A percentile compares a stretch with the other conserved stretches of the same genome.
These are phyloP conservation scores for Phalacrocorax aristotelis DNA, from an alignment of 2,113 vertebrate species.

Conservation along the genomic window DNA sequence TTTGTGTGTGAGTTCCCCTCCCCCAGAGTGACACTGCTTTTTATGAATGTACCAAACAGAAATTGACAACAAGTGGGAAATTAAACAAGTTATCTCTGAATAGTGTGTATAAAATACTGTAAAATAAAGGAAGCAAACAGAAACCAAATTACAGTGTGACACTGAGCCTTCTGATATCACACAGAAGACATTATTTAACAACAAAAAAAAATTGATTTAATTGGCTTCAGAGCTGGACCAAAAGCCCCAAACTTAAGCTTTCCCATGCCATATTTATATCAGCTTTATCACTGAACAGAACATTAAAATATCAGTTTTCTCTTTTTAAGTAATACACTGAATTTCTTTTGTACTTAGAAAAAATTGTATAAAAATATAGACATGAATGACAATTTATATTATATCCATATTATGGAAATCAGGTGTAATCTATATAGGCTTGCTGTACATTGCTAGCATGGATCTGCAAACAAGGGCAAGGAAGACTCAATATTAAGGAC, in stretches of 20 bases:
- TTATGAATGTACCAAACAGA: not conserved
- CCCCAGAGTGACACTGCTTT: not conserved
- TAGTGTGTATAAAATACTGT: not conserved
- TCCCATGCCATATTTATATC: not conserved
- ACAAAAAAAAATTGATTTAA: not conserved
- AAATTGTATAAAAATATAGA: not conserved
- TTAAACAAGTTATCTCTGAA: slow-evolving; percentile 45
- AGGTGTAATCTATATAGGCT: not conserved
- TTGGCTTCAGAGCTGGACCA: not conserved
- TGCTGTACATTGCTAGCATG: not conserved
- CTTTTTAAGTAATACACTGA: not conserved
- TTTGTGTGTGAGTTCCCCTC: not conserved
- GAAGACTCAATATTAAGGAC: not conserved
- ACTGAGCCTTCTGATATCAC: not conserved
- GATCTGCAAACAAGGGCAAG: not conserved
- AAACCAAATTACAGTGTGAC: not conserved
- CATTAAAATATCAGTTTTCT: not conserved
- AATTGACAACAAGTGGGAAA: slow-evolving; percentile 48
- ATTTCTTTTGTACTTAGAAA: not conserved
- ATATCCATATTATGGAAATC: not conserved
- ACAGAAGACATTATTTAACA: not conserved
- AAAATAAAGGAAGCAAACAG: not conserved
- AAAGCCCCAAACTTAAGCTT: not conserved
- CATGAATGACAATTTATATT: not conserved
- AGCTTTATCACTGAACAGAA: not conserved